A percentile compares a stretch with the other conserved stretches of the same genome.
These are phyloP conservation scores for Zootermopsis nevadensis DNA, from an alignment of 2,888 invertebrate species.

Conservation along the genomic window DNA sequence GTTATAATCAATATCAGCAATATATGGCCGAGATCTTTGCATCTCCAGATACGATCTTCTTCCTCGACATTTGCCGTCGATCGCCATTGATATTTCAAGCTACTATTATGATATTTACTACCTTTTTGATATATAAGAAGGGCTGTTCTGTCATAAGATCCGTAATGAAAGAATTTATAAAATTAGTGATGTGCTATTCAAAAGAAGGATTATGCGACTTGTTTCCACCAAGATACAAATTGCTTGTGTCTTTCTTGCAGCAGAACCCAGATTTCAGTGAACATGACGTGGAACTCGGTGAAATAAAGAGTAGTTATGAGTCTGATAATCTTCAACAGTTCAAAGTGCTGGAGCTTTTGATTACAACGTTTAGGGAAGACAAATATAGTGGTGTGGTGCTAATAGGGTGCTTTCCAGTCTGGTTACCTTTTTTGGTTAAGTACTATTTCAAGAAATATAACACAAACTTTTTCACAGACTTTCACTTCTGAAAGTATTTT, in stretches of 20 bases:
- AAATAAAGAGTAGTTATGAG: no score
- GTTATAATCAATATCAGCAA: background rate
- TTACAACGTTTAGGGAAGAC: conserved; percentile 1
- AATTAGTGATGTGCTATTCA: background rate
- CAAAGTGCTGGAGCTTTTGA: background rate
- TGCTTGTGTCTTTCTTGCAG: background rate
- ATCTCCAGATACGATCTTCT: background rate
- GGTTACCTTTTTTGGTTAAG: background rate
- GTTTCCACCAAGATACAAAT: background rate
- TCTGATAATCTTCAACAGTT: background rate
- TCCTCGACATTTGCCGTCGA: background rate
- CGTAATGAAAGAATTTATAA: conserved; percentile 10
- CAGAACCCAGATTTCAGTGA: background rate
- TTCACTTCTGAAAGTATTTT: background rate
- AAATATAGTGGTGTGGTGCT: background rate
- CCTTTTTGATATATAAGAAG: background rate
- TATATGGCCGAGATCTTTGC: background rate
- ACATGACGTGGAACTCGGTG: background rate
- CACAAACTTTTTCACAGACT: background rate
- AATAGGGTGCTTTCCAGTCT: background rate
- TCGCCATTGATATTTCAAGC: conserved; percentile 21
- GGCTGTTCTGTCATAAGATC: background rate
- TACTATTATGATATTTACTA: background rate
- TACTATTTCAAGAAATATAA: background rate
- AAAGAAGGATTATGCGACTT: background rate